Base-by-base conservation (phyloP, 2,888 invertebrate species). In the Epirrita christyi region DNA sequence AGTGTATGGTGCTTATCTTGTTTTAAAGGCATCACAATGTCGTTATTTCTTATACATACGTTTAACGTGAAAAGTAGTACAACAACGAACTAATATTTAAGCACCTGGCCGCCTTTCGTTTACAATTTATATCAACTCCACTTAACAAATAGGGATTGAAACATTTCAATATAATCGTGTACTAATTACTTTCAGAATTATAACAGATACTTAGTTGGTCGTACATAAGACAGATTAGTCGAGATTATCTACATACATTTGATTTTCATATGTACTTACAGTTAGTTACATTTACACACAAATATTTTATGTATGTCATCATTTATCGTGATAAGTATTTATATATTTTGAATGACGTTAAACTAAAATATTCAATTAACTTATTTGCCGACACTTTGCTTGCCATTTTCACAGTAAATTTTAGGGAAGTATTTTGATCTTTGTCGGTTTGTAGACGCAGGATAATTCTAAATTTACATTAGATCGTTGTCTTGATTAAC, bases 51-150 rank as follows among this genome's bases (percentile, higher is more conserved):
- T 36, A 36, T 1, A n/a, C 13, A 11, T 8, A 14, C 13, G 14
- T 38, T 3, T 14, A 13, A 14, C 13, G 14, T 14, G 9, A 7
- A 38, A 40, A 41, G 9, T 7, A 46, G 40, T 46, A 41, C 40
- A 45, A 45, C 45, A 45, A 21, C 52, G 52, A 52, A 44, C 4
- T 51, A 51, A 38, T 28, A 32, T 40, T 11, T 40, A 52, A 21
- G 21, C 15, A 13, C 10, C 9, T 43, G 21, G 2, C 11, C 29
- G 32, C 13, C 10, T 49, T 47, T 11, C 11, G n/a, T 7, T 32
- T 32, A 32, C 32, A 32, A 32, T 10, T 4, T 9, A 32, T 32
- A 32, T 32, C 7, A 32, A 32, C 10, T 34, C 34, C 7, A 29
- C 8, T 8, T 7, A 29, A 29, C 8, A 7, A 28, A 28, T 28